Conservation (phyloP, 2,888 invertebrate genomes). For the Strigamia transsilvanica region DNA sequence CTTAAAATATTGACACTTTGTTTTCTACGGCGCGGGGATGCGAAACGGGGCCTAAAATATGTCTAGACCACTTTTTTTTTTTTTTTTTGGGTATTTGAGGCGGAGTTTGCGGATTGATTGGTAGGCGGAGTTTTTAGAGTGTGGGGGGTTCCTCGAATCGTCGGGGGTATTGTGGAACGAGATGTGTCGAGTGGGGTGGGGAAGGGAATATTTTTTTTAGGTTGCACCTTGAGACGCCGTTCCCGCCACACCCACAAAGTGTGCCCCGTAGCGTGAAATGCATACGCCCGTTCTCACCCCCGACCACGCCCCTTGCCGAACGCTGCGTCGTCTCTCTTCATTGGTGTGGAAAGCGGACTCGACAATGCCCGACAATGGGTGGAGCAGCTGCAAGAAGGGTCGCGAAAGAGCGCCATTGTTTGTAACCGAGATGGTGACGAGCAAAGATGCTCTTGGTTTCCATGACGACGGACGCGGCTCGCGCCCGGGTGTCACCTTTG, state of each 20-base stretch:
- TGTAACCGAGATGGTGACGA: slow-evolving; percentile 21
- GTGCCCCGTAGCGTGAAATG: slow-evolving; percentile 48
- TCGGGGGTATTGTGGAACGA: background rate
- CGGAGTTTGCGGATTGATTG: slow-evolving; percentile 18
- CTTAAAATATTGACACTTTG: slow-evolving; percentile 27
- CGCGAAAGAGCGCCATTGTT: background rate
- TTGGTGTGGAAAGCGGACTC: slow-evolving; percentile 32
- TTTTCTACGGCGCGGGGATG: background rate
- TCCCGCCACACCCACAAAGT: slow-evolving; percentile 49
- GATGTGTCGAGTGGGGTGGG: background rate
- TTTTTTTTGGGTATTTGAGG: slow-evolving; percentile 1
- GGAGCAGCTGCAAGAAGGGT: background rate
- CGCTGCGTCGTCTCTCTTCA: slow-evolving; percentile 22
- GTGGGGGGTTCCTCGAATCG: background rate
- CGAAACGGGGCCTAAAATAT: background rate
- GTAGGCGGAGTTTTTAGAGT: background rate
- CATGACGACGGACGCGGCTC: slow-evolving; percentile 49
- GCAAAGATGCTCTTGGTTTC: slow-evolving; percentile 31
- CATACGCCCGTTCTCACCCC: slow-evolving; percentile 37
- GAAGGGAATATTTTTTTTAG: background rate
- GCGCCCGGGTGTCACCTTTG: slow-evolving; percentile 49
- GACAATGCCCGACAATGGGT: slow-evolving; percentile 38
- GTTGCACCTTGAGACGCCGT: slow-evolving; percentile 34
- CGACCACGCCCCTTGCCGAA: slow-evolving; percentile 14
- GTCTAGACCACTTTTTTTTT: slow-evolving; percentile 32